A percentile compares a stretch with the other conserved stretches of the same genome.
These are phyloP conservation scores for Dendrocopos noguchii DNA, from an alignment of 2,113 vertebrate species.

Conservation along the genomic window DNA sequence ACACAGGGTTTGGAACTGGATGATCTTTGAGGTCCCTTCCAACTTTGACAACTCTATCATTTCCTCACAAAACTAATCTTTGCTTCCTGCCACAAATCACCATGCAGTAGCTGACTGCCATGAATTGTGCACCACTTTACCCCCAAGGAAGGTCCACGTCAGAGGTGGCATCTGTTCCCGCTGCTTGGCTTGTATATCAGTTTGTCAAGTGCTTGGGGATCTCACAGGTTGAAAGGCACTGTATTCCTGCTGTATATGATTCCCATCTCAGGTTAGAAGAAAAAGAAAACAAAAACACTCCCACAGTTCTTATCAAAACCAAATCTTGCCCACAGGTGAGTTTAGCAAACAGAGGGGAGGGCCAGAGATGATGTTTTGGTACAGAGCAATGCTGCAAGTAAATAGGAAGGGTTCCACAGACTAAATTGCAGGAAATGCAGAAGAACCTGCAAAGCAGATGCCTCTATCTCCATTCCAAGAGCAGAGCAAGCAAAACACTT, in stretches of 20 bases:
- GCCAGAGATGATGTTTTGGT: too few species aligned
- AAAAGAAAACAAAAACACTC: conserved; percentile 48
- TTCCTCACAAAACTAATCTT: neutral
- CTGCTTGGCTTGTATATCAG: neutral
- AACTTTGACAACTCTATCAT: neutral
- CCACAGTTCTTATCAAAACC: conserved; percentile 55
- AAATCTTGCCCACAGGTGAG: conserved; percentile 65
- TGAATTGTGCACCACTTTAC: neutral
- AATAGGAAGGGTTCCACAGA: conserved; percentile 44
- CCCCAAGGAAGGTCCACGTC: neutral
- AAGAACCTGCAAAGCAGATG: neutral
- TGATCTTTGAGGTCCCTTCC: too few species aligned
- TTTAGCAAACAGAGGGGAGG: conserved; percentile 48
- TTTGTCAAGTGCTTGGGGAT: conserved; percentile 9
- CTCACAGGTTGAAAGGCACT: neutral
- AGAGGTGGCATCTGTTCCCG: neutral
- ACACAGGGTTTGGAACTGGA: too few species aligned
- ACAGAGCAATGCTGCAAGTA: neutral
- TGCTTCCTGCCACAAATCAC: conserved; percentile 12
- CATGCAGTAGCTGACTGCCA: neutral
- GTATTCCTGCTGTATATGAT: conserved; percentile 9
- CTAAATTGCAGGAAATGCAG: conserved; percentile 36
- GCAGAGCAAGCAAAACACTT: conserved; percentile 17
- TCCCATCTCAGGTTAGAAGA: conserved; percentile 43
- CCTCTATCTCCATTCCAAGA: neutral